phyloP scores from a whole-genome alignment of 2,888 invertebrate genomes.

The Meteorus cinctellus region DNA sequence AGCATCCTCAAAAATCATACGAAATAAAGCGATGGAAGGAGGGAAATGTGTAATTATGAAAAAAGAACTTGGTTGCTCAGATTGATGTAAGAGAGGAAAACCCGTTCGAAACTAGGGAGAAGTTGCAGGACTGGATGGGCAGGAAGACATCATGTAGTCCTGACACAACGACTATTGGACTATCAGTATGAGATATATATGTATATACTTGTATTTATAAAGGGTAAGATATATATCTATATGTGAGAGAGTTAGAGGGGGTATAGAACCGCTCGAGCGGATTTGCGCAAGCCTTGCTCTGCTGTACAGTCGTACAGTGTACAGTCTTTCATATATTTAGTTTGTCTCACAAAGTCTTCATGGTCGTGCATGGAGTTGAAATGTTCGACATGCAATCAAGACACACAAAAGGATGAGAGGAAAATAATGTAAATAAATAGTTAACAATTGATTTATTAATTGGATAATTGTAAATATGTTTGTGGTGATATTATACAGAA shows the following conservation, averaged over 20 bases:
- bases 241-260: constrained; percentile 9
- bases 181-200: neutral
- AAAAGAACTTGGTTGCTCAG: neutral
- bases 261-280: constrained; percentile 22
- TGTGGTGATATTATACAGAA: neutral
- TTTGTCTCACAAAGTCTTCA: constrained; percentile 9
- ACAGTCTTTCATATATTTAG: constrained; percentile 12
- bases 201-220: neutral
- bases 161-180: constrained; percentile 24
- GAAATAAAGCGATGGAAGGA: neutral
- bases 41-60: constrained; percentile 11
- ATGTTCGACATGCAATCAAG: neutral
- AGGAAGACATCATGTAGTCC: constrained; percentile 35
- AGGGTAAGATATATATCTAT: neutral
- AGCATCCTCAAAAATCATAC: constrained; percentile 12
- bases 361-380: constrained; percentile 1
- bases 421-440: constrained; percentile 10
- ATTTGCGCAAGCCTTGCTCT: constrained; percentile 28
- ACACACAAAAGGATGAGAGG: neutral
- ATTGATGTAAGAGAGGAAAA: constrained; percentile 36
- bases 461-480: neutral
- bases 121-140: constrained; percentile 35
- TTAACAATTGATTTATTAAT: neutral
- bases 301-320: neutral
- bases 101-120: constrained; percentile 31